phyloP scores from a whole-genome alignment of 2,113 vertebrate genomes.

The Peromyscus polionotus region DNA sequence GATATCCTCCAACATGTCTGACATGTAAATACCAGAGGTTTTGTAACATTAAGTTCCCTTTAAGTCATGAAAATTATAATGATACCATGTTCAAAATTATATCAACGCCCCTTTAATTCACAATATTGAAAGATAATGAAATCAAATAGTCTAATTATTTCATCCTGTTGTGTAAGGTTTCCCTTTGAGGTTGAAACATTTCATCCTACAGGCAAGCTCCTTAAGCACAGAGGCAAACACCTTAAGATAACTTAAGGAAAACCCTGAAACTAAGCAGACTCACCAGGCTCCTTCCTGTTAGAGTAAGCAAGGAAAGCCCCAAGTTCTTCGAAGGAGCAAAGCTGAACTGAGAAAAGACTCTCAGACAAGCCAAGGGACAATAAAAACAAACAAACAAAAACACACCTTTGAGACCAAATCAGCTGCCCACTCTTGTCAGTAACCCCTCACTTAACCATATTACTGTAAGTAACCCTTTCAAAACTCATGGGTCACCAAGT shows the following conservation, averaged over 20 bases:
- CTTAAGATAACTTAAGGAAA: neutral
- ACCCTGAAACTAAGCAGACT: neutral
- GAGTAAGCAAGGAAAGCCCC: neutral
- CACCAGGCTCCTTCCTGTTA: neutral
- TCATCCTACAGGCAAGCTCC: neutral
- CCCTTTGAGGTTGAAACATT: neutral
- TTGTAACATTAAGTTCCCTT: conserved; percentile 66
- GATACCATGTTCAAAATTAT: conserved; percentile 80
- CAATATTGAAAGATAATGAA: conserved; percentile 77
- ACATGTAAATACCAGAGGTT: neutral
- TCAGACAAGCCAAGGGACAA: neutral
- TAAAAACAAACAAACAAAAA: neutral
- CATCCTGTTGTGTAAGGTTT: neutral
- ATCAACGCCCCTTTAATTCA: conserved; percentile 78
- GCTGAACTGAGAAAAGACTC: neutral
- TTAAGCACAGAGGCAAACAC: neutral
- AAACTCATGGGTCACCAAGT: neutral
- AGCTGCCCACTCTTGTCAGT: conserved; percentile 42
- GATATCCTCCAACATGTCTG: neutral
- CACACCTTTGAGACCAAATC: no score
- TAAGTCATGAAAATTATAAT: conserved; percentile 72
- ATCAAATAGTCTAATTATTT: conserved; percentile 61
- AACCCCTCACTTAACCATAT: neutral
- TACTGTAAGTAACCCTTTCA: neutral
- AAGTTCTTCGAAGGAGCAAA: neutral